Evolutionary conservation across 2,797 vertebrate species (phyloP).

Genomic region (Cichlasoma orientale): DNA sequence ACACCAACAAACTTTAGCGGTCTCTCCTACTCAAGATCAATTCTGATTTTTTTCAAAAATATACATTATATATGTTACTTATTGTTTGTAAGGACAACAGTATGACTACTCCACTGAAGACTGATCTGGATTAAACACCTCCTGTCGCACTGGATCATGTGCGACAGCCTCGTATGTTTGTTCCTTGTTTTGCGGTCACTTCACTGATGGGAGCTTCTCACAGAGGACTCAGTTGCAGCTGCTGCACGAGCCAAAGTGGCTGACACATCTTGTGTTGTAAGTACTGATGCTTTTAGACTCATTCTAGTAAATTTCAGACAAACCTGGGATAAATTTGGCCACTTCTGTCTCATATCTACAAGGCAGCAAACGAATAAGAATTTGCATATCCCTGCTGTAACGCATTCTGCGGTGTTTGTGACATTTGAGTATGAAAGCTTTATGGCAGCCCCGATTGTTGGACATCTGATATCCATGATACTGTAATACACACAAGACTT

Average conservation of each 20-base stretch:
- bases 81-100: neutral
- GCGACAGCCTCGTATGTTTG: slow-evolving; percentile 9
- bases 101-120: neutral
- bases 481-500: neutral
- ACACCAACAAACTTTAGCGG: neutral
- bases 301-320: neutral
- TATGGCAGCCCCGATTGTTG: neutral
- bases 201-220: neutral
- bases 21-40: neutral
- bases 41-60: neutral
- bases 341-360: neutral
- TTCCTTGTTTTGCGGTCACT: neutral
- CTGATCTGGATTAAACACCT: slow-evolving; percentile 7
- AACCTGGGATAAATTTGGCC: neutral
- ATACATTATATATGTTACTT: neutral
- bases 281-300: neutral
- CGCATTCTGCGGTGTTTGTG: neutral
- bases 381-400: neutral
- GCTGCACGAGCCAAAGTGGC: neutral
- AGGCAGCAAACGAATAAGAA: neutral
- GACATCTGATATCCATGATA: neutral
- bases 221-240: neutral
- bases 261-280: slow-evolving; percentile 1
- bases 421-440: neutral
- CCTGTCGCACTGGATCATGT: neutral